Base-by-base conservation (phyloP, 2,797 vertebrate genomes). In the Dermochelys coriacea region DNA sequence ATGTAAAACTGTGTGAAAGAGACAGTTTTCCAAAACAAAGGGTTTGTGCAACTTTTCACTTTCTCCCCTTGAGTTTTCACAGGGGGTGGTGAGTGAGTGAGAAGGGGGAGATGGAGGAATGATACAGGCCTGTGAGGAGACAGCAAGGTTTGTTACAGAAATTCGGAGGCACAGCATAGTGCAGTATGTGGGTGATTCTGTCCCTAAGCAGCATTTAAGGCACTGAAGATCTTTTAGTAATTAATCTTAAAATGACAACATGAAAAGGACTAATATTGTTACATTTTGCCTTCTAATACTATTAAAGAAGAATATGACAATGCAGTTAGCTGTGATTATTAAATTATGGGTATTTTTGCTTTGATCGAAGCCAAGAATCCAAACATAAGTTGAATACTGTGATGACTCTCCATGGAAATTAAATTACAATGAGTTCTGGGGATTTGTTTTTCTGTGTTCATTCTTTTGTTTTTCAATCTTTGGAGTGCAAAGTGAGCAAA, bases 281-380 rank as follows among this genome's bases (percentile, higher is more conserved):
- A 79, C 49, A 85, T 82, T 85, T 94, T 49, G 21, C 4, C 2
- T 21, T 80, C 57, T 95, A 96, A 94, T 93, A 64, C 83, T 77
- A 47, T 85, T 93, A 96, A 51, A 55, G n/a, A 85, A 94, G 97
- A 85, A 89, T 92, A 4, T 83, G 83, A 47, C 51, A 45, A 59
- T 79, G 4, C 29, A 92, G 31, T 95, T 88, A 96, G 85, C 82
- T 95, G 49, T 27, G 71, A 93, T 89, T 92, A 89, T 93, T 93
- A 94, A 95, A 94, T 68, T 19, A 96, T 93, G 94, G 84, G 64
- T 96, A 90, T 54, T 78, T 95, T 92, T 91, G 80, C 64, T 97
- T 95, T 86, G 15, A 95, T 93, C 14, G 89, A 82, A 80, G 82
- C 14, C 54, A 77, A 88, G 41, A 86, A 86, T 88, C 6, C 51